Percentiles rank a stretch among this genome's conserved stretches.
These are phyloP conservation scores for Ochropleura leucogaster DNA, from an alignment of 2,888 invertebrate species.

Conservation along the genomic window DNA sequence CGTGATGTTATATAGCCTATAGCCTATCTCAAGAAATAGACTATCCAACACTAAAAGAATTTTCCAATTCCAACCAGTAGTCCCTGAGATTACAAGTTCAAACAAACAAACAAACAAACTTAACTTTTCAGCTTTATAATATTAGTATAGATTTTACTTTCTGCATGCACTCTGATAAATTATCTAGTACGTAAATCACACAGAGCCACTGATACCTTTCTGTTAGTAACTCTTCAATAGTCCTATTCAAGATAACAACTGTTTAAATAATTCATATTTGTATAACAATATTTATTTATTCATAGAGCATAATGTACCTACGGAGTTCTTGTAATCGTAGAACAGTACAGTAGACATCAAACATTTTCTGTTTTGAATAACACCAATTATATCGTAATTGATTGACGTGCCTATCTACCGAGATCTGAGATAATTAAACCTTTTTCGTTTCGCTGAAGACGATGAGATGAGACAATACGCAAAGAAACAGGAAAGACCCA, in stretches of 20 bases:
- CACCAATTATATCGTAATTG: constrained; percentile 31
- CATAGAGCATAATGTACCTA: not conserved
- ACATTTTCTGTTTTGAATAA: constrained; percentile 14
- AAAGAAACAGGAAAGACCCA: constrained; percentile 44
- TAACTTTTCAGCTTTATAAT: no score
- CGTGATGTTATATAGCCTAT: no score
- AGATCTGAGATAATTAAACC: constrained; percentile 36
- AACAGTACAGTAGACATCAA: constrained; percentile 12
- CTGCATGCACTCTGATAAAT: not conserved
- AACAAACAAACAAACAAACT: no score
- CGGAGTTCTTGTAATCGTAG: not conserved
- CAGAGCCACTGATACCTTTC: constrained; percentile 10
- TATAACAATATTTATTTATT: constrained; percentile 23
- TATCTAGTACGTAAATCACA: not conserved
- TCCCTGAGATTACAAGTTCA: no score
- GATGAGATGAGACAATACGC: constrained; percentile 19
- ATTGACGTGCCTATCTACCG: constrained; percentile 14
- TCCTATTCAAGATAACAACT: constrained; percentile 24
- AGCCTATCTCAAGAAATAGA: no score
- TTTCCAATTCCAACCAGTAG: no score
- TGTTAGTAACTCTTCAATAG: constrained; percentile 17
- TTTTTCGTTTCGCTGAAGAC: constrained; percentile 24
- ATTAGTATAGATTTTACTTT: not conserved
- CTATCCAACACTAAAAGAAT: no score
- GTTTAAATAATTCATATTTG: constrained; percentile 34